phyloP scores from a whole-genome alignment of 2,797 vertebrate genomes.

The Catamblyrhynchus diadema region DNA sequence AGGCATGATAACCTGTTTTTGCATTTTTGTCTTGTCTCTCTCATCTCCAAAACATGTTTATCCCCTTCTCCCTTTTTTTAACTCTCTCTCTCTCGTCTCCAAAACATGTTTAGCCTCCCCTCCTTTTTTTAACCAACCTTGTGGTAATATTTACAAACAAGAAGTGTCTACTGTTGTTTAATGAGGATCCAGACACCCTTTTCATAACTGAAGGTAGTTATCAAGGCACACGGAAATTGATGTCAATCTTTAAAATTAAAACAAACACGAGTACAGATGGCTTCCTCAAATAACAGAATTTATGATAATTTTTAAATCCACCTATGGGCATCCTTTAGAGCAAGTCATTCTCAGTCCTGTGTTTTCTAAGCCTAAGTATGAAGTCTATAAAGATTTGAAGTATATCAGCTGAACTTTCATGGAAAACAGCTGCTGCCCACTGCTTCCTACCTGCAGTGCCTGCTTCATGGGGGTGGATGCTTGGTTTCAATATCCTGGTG shows the following conservation, averaged over 20 bases:
- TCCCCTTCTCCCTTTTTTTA: neutral
- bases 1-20: neutral
- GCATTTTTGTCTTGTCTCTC: neutral
- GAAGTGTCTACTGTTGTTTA: neutral
- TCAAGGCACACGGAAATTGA: neutral
- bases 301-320: neutral
- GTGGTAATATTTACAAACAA: neutral
- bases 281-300: conserved; percentile 7
- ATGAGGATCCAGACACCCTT: neutral
- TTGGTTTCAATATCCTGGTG: neutral
- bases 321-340: neutral
- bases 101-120: neutral
- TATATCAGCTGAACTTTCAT: neutral
- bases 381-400: neutral
- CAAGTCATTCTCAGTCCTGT: neutral
- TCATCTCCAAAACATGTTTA: neutral
- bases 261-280: neutral
- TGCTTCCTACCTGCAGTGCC: neutral
- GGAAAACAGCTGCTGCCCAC: neutral
- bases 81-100: neutral
- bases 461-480: neutral
- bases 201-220: neutral
- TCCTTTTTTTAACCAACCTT: neutral
- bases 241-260: neutral
- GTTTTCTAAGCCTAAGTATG: neutral